phyloP scores from a whole-genome alignment of 1,140 invertebrate species.

The Ceratoteleas bidentatus region DNA sequence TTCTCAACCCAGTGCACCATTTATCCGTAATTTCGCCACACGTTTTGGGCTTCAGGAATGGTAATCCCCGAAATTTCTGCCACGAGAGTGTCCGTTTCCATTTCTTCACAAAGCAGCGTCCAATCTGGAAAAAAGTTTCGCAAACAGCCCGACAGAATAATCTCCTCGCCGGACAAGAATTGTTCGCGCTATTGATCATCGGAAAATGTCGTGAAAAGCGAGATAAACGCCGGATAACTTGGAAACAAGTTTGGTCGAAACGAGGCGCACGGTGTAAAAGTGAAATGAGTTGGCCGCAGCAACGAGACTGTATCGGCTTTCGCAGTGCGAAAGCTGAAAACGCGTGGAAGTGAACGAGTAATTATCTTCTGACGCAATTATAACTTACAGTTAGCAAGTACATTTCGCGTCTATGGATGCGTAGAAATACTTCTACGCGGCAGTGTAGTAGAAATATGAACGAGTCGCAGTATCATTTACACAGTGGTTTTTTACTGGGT shows the following conservation, averaged over 20 bases:
- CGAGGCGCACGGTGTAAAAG: constrained; percentile 54
- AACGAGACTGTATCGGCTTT: constrained; percentile 53
- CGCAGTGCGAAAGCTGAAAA: constrained; percentile 40
- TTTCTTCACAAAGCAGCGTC: constrained; percentile 21
- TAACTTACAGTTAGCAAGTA: constrained; percentile 65
- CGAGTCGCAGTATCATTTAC: constrained; percentile 6
- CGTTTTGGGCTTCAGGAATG: neutral
- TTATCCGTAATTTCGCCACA: neutral
- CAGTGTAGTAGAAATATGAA: constrained; percentile 12
- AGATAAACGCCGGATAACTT: constrained; percentile 56
- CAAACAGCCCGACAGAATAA: constrained; percentile 39
- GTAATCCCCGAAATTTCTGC: neutral
- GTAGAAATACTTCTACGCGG: constrained; percentile 34
- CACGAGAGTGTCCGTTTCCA: neutral
- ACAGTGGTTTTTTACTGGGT: constrained; percentile 9
- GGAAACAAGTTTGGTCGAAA: constrained; percentile 41
- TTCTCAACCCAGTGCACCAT: too few species aligned
- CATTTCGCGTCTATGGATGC: constrained; percentile 41
- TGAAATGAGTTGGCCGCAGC: constrained; percentile 59
- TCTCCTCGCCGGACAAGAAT: constrained; percentile 37
- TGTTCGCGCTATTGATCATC: constrained; percentile 50
- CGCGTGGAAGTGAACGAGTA: constrained; percentile 59
- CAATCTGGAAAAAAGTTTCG: constrained; percentile 32
- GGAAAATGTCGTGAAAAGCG: constrained; percentile 49
- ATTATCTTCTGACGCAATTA: constrained; percentile 69